Evolutionary conservation across 2,888 invertebrate genomes (phyloP).

Genomic region (Tiliacea aurago): DNA sequence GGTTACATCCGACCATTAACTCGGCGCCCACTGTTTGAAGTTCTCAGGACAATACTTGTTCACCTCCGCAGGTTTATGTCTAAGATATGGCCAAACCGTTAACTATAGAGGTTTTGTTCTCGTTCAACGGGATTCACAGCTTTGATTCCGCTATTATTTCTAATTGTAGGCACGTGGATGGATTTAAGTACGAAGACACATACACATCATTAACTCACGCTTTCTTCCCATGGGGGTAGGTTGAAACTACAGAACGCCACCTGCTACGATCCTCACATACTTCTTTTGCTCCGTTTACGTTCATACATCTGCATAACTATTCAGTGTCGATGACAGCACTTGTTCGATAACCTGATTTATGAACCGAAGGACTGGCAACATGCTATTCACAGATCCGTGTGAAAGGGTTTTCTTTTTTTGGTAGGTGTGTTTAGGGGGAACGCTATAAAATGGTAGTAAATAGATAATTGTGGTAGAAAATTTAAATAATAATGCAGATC

Average conservation of each 20-base stretch:
- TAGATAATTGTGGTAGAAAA: too few relatives aligned
- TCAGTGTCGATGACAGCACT: too few relatives aligned
- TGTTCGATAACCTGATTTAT: too few relatives aligned
- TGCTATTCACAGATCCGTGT: too few relatives aligned
- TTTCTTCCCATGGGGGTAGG: not conserved
- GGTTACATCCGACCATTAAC: constrained; percentile 43
- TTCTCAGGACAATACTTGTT: constrained; percentile 38
- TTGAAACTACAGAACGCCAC: not conserved
- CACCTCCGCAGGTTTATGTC: constrained; percentile 39
- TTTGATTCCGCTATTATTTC: not conserved
- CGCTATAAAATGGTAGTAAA: too few relatives aligned
- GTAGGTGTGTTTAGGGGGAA: too few relatives aligned
- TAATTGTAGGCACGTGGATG: not conserved
- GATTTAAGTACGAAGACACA: not conserved
- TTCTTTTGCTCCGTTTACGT: not conserved
- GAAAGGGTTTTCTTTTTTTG: too few relatives aligned
- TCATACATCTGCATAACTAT: too few relatives aligned
- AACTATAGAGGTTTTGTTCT: constrained; percentile 16
- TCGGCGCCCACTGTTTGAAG: constrained; percentile 41
- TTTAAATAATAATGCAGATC: too few relatives aligned
- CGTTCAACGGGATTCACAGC: constrained; percentile 13
- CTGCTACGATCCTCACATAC: not conserved
- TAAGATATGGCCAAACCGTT: constrained; percentile 33
- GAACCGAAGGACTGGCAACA: too few relatives aligned
- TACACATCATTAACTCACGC: not conserved